Conservation (phyloP, 2,797 vertebrate species). For the Anguilla marmorata region DNA sequence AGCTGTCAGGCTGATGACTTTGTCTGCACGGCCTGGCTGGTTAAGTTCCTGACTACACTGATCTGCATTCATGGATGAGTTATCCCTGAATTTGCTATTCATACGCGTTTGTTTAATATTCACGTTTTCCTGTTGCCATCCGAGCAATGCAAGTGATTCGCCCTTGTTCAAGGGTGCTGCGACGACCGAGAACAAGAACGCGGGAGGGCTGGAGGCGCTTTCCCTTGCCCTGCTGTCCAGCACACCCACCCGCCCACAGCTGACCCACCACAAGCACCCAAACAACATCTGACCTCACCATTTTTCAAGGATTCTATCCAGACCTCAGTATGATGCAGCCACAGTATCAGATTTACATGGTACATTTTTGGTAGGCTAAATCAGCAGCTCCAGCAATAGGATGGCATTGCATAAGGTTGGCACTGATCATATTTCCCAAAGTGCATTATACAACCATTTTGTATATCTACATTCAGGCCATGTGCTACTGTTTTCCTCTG, state of each 20-base stretch:
- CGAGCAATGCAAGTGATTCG: constrained; percentile 42
- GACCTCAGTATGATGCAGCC: not conserved
- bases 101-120: constrained; percentile 48
- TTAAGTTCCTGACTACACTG: constrained; percentile 36
- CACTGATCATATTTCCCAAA: constrained; percentile 7
- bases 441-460: not conserved
- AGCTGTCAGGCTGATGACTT: constrained; percentile 56
- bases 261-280: not conserved
- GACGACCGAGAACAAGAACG: constrained; percentile 31
- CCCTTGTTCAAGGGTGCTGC: constrained; percentile 48
- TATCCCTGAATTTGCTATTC: constrained; percentile 40
- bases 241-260: not conserved
- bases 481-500: not conserved
- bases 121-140: constrained; percentile 34
- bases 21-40: constrained; percentile 39
- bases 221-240: not conserved
- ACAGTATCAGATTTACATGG: not conserved
- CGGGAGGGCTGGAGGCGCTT: not conserved
- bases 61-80: constrained; percentile 51
- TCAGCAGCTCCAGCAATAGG: not conserved
- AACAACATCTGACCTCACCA: constrained; percentile 6
- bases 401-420: constrained; percentile 2
- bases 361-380: not conserved
- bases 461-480: not conserved
- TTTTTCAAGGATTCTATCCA: not conserved